Conservation (phyloP, 2,888 invertebrate species). For the Notocelia uddmanniana region DNA sequence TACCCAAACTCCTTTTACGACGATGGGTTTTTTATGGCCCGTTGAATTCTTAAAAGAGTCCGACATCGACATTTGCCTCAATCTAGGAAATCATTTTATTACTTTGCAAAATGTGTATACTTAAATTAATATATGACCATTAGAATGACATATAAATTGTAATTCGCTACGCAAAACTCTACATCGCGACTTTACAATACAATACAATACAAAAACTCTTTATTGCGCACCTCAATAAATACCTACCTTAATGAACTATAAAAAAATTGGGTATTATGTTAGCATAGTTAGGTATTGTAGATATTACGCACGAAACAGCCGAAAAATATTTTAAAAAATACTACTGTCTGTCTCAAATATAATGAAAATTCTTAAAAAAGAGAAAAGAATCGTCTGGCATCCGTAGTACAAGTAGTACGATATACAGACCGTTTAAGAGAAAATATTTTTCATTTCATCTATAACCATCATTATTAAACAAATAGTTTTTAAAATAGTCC, state of each 20-base stretch:
- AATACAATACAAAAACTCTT: no score
- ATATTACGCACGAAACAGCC: not conserved
- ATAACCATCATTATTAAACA: not conserved
- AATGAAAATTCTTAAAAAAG: no score
- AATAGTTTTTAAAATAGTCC: not conserved
- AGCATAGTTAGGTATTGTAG: no score
- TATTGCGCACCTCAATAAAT: not conserved
- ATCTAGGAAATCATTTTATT: conserved; percentile 14
- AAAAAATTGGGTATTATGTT: no score
- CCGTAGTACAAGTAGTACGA: no score
- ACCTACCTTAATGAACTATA: not conserved
- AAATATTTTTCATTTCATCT: not conserved
- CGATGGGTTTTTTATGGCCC: conserved; percentile 32
- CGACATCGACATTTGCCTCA: not conserved
- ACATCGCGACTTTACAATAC: not conserved
- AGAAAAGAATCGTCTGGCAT: no score
- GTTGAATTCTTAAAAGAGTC: not conserved
- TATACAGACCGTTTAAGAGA: not conserved
- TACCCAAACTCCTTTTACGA: conserved; percentile 23
- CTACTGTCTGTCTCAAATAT: no score
- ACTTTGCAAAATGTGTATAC: not conserved
- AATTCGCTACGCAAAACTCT: not conserved
- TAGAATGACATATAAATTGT: conserved; percentile 5
- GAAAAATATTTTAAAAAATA: no score
- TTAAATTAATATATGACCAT: conserved; percentile 2